Evolutionary conservation across 2,113 vertebrate species (phyloP).

Genomic region (Brachypodius melanocephalos): DNA sequence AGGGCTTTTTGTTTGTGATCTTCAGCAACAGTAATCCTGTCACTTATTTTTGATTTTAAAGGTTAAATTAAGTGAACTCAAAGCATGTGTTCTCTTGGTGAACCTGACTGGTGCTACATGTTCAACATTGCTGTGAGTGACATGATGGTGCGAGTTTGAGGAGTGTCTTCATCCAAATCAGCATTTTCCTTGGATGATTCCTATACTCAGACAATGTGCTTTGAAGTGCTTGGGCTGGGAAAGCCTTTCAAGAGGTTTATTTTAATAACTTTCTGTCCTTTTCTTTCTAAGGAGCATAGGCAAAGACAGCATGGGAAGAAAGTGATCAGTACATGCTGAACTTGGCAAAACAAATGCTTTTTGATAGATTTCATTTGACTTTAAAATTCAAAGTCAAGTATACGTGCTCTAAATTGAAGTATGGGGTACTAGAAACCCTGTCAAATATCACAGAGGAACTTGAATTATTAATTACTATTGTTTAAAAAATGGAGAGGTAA

Average conservation of each 20-base stretch:
- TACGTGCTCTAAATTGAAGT: neutral
- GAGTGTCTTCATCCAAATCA: neutral
- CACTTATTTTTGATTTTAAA: neutral
- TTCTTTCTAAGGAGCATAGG: neutral
- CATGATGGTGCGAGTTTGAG: neutral
- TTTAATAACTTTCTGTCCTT: neutral
- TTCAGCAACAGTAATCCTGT: neutral
- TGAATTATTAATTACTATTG: neutral
- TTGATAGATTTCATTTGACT: neutral
- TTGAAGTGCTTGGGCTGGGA: neutral
- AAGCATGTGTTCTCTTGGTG: neutral
- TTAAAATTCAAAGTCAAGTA: neutral
- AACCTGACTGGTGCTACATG: accelerated
- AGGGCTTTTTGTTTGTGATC: neutral
- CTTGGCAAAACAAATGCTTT: neutral
- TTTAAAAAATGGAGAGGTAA: neutral
- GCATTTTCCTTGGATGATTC: neutral
- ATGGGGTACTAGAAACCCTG: neutral
- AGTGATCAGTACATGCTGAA: neutral
- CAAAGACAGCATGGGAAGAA: neutral
- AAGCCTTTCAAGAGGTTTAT: neutral
- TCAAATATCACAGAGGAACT: neutral
- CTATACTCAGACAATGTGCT: neutral
- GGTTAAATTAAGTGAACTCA: neutral
- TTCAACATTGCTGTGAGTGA: neutral